Conservation (phyloP, 1,140 invertebrate species). For the Musca vetustissima region DNA sequence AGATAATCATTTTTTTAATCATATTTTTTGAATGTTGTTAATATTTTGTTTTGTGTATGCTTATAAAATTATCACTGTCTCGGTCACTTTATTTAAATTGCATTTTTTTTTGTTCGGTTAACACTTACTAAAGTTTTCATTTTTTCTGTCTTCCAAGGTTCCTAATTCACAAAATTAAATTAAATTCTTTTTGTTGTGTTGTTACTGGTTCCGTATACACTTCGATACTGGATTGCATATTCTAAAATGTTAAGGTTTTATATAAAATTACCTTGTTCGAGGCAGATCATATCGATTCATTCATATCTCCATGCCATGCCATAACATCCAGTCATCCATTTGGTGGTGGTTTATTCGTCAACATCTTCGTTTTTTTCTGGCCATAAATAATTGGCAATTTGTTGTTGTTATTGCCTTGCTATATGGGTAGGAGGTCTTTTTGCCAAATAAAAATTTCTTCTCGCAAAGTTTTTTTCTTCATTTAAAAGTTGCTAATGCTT, state of each 20-base stretch:
- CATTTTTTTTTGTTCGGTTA: neutral
- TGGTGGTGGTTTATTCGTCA: no score
- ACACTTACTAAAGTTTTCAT: constrained; percentile 15
- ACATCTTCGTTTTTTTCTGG: no score
- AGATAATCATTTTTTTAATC: neutral
- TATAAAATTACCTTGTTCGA: neutral
- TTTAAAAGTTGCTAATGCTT: no score
- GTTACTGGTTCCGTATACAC: constrained; percentile 4
- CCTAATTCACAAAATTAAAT: neutral
- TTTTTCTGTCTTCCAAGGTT: neutral
- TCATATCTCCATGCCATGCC: no score
- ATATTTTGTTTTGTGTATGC: neutral
- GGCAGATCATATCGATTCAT: no score
- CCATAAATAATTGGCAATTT: no score
- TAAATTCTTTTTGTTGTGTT: neutral
- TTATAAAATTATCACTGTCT: neutral
- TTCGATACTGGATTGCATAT: neutral
- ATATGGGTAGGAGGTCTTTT: constrained; percentile 20
- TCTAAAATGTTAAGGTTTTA: constrained; percentile 7
- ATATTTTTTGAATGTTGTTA: neutral
- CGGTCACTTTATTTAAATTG: neutral
- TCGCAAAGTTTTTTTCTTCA: no score
- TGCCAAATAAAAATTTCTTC: neutral
- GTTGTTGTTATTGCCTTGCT: neutral
- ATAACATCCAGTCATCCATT: no score